Percentiles rank a stretch among this genome's conserved stretches.
Conservation (phyloP, 2,888 invertebrate genomes). For the Eilema depressum region DNA sequence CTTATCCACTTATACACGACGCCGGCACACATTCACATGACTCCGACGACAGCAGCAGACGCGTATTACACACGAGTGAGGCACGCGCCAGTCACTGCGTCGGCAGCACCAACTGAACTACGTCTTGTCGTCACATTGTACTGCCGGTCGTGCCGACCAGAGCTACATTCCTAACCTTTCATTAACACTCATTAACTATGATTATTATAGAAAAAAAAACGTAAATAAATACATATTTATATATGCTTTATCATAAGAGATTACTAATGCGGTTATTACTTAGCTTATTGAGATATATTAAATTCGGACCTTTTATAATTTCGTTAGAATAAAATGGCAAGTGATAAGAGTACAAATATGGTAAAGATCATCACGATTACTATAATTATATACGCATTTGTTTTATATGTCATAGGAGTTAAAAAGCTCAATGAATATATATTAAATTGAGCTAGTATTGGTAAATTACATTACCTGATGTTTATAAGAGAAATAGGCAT, state of each 20-base stretch:
- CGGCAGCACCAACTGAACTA: slow-evolving; percentile 35
- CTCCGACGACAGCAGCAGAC: not conserved
- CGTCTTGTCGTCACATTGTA: slow-evolving; percentile 21
- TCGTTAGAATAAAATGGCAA: not conserved
- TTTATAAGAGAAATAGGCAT: not conserved
- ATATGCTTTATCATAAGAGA: slow-evolving; percentile 14
- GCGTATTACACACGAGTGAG: not conserved
- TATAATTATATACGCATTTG: not conserved
- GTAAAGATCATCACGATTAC: not conserved
- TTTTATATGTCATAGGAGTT: not conserved
- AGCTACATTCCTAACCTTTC: slow-evolving; percentile 11
- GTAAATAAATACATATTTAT: not conserved
- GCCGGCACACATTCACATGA: slow-evolving; percentile 9
- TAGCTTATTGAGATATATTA: not conserved
- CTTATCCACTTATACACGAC: slow-evolving; percentile 42
- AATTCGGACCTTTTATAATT: not conserved
- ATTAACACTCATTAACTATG: not conserved
- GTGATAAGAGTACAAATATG: not conserved
- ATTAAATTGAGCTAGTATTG: not conserved
- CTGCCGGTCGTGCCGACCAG: slow-evolving; percentile 30
- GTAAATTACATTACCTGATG: not conserved
- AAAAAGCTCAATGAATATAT: not conserved
- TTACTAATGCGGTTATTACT: not conserved
- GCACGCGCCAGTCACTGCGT: not conserved
- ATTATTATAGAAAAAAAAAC: slow-evolving; percentile 13